Base-by-base conservation (phyloP, 2,113 vertebrate species). In the Vulpes lagopus region DNA sequence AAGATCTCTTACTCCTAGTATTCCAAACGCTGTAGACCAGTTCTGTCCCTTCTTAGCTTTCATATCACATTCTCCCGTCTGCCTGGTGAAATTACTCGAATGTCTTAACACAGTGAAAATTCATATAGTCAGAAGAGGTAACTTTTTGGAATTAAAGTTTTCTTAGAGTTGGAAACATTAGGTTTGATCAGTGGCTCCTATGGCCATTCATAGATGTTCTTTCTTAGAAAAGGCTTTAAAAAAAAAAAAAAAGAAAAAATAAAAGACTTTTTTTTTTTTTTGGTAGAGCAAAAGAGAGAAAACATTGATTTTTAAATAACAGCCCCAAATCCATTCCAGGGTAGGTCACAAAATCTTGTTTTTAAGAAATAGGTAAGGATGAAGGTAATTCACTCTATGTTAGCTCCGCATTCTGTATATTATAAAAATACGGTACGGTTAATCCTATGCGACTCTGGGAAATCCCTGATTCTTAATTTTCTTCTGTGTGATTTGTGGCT, bases 321-420 rank as follows among this genome's bases (percentile, higher is more conserved):
- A 88, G 8, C 32, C 67, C 69, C 53, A 89, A 96, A n/a, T 30
- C 11, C 7, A 27, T 87, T 95, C 30, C 25, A 94, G 55, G 65
- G 35, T 59, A 57, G 51, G 82, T 80, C 94, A 67, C 25, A 57
- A 94, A 96, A 85, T 89, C 53, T 89, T 73, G 57, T 73, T 94
- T 89, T 84, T 86, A 92, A 90, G 86, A 96, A 95, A 78, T 95
- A 87, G 78, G 17, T 55, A 89, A 80, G n/a, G 57, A 38, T 88
- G 38, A 78, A 95, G 4, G 8, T 32, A 62, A 86, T 82, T 89
- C 67, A 64, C 79, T 94, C 10, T 85, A n/a, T 76, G 12, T 92
- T 92, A 74, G 60, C 88, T 95, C 19, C 10, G 65, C 49, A 89
- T 94, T 93, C 60, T 60, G 9, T 78, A 49, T 71, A 81, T 86